Evolutionary conservation across 2,888 invertebrate genomes (phyloP).

Genomic region (Erebia epiphron): DNA sequence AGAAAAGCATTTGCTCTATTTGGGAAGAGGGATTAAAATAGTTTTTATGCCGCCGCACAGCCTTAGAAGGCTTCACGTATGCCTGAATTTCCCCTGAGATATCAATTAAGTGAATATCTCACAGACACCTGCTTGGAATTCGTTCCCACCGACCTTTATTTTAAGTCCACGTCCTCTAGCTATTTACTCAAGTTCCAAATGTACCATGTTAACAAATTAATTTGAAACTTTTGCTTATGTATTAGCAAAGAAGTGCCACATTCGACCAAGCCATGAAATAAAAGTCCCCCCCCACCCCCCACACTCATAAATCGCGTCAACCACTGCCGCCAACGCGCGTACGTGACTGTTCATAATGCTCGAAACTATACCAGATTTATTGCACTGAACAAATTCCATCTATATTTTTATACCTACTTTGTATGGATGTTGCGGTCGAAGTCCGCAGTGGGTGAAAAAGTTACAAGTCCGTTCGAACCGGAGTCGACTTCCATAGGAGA

Average conservation of each 20-base stretch:
- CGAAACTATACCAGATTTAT: constrained; percentile 32
- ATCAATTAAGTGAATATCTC: constrained; percentile 19
- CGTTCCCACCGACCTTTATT: constrained; percentile 11
- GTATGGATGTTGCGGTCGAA: not conserved
- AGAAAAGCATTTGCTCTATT: not conserved
- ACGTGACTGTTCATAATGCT: constrained; percentile 38
- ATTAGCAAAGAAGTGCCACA: not conserved
- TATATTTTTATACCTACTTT: constrained; percentile 11
- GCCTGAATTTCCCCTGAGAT: constrained; percentile 17
- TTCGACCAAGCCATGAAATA: no score
- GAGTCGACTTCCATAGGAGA: no score
- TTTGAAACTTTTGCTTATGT: not conserved
- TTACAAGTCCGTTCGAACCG: no score
- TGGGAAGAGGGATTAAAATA: not conserved
- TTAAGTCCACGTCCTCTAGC: constrained; percentile 13
- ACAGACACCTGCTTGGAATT: constrained; percentile 16
- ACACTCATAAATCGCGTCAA: constrained; percentile 38
- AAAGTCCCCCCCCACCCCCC: constrained; percentile 22
- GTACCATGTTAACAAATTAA: not conserved
- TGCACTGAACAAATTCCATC: constrained; percentile 25
- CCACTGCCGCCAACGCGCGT: constrained; percentile 32
- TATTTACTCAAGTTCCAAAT: constrained; percentile 3
- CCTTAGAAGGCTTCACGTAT: constrained; percentile 5
- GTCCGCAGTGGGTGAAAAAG: not conserved
- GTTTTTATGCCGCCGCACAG: not conserved